phyloP scores from a whole-genome alignment of 2,888 invertebrate genomes.

The Trisateles emortualis region DNA sequence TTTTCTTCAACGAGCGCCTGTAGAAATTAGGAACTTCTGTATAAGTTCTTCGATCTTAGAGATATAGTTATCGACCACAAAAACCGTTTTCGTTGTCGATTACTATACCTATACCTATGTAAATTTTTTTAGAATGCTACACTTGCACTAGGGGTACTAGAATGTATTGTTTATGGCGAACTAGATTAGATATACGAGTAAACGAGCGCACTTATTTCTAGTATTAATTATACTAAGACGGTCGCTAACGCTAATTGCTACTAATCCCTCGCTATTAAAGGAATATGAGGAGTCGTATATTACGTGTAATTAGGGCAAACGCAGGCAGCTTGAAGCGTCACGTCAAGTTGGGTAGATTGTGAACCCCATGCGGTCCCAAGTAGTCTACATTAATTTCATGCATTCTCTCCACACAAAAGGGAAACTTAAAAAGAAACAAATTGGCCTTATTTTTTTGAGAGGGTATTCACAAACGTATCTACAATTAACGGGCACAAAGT shows the following conservation, averaged over 20 bases:
- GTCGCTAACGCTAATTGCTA: constrained; percentile 16
- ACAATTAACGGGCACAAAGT: too few relatives aligned
- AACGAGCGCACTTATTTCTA: constrained; percentile 7
- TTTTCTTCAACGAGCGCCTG: too few relatives aligned
- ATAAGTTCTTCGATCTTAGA: too few relatives aligned
- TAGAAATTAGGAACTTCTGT: too few relatives aligned
- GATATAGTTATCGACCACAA: too few relatives aligned
- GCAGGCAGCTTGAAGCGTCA: constrained; percentile 3
- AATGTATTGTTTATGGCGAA: too few relatives aligned
- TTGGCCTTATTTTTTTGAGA: background rate
- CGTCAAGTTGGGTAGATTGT: background rate
- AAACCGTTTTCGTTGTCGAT: too few relatives aligned
- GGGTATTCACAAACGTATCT: too few relatives aligned
- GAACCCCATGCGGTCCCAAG: constrained; percentile 7
- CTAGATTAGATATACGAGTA: too few relatives aligned
- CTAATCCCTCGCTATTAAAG: constrained; percentile 26
- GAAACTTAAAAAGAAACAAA: background rate
- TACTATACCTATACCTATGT: too few relatives aligned
- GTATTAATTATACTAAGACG: constrained; percentile 15
- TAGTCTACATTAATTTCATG: background rate
- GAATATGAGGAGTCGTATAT: constrained; percentile 24
- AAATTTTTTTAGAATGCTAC: too few relatives aligned
- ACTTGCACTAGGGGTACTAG: too few relatives aligned
- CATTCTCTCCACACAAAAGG: background rate
- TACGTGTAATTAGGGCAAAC: constrained; percentile 21